Evolutionary conservation across 2,113 vertebrate species (phyloP), one percentile per base, ranked within the genome.

Genomic region (Anhinga anhinga): DNA sequence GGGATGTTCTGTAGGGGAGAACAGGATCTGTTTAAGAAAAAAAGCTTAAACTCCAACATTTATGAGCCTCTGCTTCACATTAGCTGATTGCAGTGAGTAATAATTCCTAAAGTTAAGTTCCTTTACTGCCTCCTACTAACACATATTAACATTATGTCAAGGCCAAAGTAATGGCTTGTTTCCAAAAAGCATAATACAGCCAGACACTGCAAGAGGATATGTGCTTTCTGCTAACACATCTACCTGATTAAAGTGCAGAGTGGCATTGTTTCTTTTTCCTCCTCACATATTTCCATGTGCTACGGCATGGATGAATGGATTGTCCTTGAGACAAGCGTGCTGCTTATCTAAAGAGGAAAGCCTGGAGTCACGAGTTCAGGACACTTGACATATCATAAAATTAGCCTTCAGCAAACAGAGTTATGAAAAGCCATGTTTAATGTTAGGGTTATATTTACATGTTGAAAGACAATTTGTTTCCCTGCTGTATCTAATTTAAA

Each of bases 261-360:
- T 56, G 50, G 59, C 61, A 84, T 92, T 95, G 90, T 96, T 95
- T 91, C 56, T 93, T 80, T 83, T 95, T 95, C 95, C 87, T 96
- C 77, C 58, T 94, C 49, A 5, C 70, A 72, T 89, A 92, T 74
- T 94, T 95, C 86, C 83, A 91, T 84, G 76, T 2, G 2, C 45
- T 63, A 18, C 52, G 71, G 86, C 55, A 25, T 86, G 61, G 52
- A 86, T 90, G 69, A 97, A 93, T 92, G 88, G 80, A 15, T 88
- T 95, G 84, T 92, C 93, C 93, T 95, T 94, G 92, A 91, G 94
- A 93, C 44, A 82, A 93, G 86, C 15, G 2, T 88, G 76, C 83
- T 92, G 90, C 86, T 96, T 97, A 97, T 96, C 94, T 93, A 89
- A 71, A 95, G 55, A 92, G 95, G 96, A 96, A 97, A 82, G 65